phyloP scores from a whole-genome alignment of 2,113 vertebrate genomes.

The Dissostichus mawsoni region DNA sequence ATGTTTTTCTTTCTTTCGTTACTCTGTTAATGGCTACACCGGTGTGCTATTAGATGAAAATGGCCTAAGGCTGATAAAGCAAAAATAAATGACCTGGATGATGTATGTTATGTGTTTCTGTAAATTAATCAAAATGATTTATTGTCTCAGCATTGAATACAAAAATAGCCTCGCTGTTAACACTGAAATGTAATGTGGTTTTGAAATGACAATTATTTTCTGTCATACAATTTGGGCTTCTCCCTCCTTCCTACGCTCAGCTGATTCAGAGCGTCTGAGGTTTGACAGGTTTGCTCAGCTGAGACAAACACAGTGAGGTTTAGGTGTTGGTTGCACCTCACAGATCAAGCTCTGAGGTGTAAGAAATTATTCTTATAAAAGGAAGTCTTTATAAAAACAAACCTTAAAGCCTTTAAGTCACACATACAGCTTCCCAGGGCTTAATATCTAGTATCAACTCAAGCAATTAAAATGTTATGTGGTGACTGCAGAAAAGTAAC shows the following conservation, averaged over 20 bases:
- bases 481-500: background rate
- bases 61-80: background rate
- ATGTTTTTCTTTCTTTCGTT: background rate
- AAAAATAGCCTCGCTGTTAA: background rate
- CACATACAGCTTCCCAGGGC: background rate
- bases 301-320: constrained; percentile 16
- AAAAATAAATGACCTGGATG: background rate
- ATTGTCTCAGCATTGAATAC: background rate
- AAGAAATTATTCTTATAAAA: constrained; percentile 14
- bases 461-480: background rate
- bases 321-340: constrained; percentile 30
- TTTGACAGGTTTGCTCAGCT: constrained; percentile 30
- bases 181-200: background rate
- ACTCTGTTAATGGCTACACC: constrained; percentile 13
- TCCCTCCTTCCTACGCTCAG: background rate
- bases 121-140: background rate
- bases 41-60: background rate
- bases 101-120: background rate
- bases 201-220: constrained; percentile 5
- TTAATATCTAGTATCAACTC: background rate
- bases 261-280: background rate
- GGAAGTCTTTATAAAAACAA: background rate
- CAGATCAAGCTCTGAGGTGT: constrained; percentile 22
- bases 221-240: background rate
- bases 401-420: background rate